Percentiles rank a stretch among this genome's conserved stretches.
phyloP scores from a whole-genome alignment of 2,888 invertebrate genomes.

The Andrena flavipes region DNA sequence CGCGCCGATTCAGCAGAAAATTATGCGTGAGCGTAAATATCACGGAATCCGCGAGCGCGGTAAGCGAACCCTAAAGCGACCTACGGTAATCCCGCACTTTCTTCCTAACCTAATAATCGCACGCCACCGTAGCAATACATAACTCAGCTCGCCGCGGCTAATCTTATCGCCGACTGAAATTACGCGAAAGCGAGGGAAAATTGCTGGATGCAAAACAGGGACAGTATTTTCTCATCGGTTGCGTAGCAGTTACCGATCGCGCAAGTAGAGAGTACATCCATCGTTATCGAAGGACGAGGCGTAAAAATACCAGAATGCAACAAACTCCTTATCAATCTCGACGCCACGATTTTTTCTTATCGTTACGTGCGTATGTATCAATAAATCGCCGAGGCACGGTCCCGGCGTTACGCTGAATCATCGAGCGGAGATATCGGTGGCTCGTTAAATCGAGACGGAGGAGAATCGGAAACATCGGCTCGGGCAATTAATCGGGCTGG shows the following conservation, averaged over 20 bases:
- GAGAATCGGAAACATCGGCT: neutral
- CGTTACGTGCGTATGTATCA: neutral
- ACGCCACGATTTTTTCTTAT: slow-evolving; percentile 2
- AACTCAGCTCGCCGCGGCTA: neutral
- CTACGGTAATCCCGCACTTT: slow-evolving; percentile 53
- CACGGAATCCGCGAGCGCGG: slow-evolving; percentile 17
- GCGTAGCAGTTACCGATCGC: neutral
- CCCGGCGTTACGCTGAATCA: slow-evolving; percentile 21
- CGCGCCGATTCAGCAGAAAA: neutral
- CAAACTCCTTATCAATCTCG: slow-evolving; percentile 1
- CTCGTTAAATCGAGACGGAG: neutral
- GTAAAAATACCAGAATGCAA: neutral
- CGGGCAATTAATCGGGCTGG: slow-evolving; percentile 24
- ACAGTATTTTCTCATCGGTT: neutral
- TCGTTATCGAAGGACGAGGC: neutral
- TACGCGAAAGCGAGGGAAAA: neutral
- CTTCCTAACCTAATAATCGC: slow-evolving; percentile 62
- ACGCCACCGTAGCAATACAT: neutral
- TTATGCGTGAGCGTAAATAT: neutral
- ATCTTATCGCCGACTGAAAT: slow-evolving; percentile 17
- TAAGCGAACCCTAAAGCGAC: slow-evolving; percentile 40
- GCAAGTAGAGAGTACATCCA: neutral
- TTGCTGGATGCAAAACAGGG: neutral
- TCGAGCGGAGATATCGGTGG: neutral
- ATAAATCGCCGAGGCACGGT: neutral